Conservation (phyloP, 2,888 invertebrate species). For the Nephrotoma appendiculata region DNA sequence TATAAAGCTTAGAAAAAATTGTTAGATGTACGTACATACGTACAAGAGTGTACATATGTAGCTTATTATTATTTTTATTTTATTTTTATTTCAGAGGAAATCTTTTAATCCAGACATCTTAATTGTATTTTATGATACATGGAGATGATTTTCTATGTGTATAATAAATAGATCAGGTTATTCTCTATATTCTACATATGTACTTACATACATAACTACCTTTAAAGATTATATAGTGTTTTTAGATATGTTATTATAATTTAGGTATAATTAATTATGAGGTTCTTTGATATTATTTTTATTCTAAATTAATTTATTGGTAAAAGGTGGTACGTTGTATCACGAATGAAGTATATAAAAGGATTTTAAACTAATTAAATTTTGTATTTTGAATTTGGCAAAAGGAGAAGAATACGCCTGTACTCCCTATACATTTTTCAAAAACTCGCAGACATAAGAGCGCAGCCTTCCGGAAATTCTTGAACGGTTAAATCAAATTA, state of each 20-base stretch:
- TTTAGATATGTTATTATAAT: neutral
- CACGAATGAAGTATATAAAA: neutral
- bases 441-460: no score
- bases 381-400: neutral
- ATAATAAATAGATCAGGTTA: neutral
- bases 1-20: neutral
- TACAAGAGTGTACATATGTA: neutral
- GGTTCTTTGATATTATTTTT: neutral
- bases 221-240: neutral
- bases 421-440: no score
- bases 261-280: neutral
- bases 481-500: no score
- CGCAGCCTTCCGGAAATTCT: no score
- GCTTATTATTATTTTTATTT: neutral
- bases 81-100: neutral
- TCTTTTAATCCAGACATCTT: neutral
- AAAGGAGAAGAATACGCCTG: no score
- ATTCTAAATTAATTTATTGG: neutral
- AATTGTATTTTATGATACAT: neutral
- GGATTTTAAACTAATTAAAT: neutral
- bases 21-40: neutral
- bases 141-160: neutral
- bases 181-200: neutral
- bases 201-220: neutral
- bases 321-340: neutral